These are phyloP conservation scores for Antechinus stuartii DNA, from an alignment of 2,113 vertebrate species.

Conservation along the genomic window DNA sequence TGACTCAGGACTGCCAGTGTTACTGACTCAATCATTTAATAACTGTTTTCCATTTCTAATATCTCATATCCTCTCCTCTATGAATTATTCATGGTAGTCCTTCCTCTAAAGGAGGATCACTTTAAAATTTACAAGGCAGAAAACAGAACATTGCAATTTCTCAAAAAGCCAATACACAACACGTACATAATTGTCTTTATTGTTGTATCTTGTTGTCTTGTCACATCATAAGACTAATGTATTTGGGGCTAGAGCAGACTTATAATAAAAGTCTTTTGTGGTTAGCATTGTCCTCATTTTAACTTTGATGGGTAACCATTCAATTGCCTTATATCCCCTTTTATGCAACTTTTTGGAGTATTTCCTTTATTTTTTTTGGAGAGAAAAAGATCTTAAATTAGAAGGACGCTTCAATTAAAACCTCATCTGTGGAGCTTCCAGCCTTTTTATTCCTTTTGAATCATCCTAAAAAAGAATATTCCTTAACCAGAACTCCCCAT, in stretches of 20 bases:
- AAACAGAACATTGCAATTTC: background rate
- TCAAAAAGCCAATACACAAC: background rate
- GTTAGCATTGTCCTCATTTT: background rate
- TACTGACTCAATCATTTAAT: constrained; percentile 16
- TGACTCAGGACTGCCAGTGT: background rate
- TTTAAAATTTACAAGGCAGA: constrained; percentile 25
- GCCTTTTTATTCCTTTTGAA: constrained; percentile 32
- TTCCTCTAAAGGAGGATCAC: background rate
- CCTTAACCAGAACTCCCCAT: background rate
- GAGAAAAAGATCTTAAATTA: constrained; percentile 17
- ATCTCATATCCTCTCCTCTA: background rate
- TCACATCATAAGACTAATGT: background rate
- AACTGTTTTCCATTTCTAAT: constrained; percentile 47
- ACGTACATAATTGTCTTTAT: too few species aligned
- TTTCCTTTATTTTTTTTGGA: constrained; percentile 27
- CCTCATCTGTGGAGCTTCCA: constrained; percentile 7
- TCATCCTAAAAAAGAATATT: constrained; percentile 12
- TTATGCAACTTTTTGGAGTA: constrained; percentile 1
- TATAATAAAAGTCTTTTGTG: background rate
- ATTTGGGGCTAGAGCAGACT: background rate
- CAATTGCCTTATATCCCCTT: background rate
- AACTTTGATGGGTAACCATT: background rate
- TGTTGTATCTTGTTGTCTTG: background rate
- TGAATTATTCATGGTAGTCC: constrained; percentile 30
- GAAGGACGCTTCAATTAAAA: constrained; percentile 22